A percentile compares a stretch with the other conserved stretches of the same genome.
These are phyloP conservation scores for Rhinoraja longicauda DNA, from an alignment of 2,797 vertebrate species.

Conservation along the genomic window DNA sequence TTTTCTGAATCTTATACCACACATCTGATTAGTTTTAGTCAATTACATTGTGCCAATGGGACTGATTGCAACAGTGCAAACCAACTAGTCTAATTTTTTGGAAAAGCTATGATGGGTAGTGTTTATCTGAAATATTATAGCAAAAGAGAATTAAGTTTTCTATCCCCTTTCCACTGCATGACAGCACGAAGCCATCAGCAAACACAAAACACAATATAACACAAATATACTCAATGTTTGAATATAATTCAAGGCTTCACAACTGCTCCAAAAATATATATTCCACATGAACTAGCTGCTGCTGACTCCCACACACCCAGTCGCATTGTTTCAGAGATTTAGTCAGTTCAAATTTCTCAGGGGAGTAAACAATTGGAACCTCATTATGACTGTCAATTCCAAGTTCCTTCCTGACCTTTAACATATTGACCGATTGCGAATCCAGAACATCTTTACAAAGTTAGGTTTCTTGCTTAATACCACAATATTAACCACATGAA, in stretches of 20 bases:
- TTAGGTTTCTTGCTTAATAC: not conserved
- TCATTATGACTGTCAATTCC: not conserved
- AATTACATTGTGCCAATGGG: not conserved
- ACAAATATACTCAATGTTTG: too few species aligned
- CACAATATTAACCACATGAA: not conserved
- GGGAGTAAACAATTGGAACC: slow-evolving; percentile 4
- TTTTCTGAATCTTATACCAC: not conserved
- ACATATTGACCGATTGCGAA: not conserved
- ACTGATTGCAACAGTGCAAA: not conserved
- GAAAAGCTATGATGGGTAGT: not conserved
- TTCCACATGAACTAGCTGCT: slow-evolving; percentile 7
- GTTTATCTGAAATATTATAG: slow-evolving; percentile 24
- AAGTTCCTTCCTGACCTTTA: not conserved
- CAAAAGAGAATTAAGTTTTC: not conserved
- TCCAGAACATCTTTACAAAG: not conserved
- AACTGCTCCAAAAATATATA: not conserved
- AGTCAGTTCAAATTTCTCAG: not conserved
- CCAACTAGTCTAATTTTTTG: not conserved
- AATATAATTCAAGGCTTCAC: slow-evolving; percentile 6
- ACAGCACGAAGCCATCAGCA: not conserved
- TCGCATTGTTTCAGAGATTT: not conserved
- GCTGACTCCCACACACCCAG: not conserved
- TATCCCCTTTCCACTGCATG: not conserved
- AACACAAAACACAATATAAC: too few species aligned
- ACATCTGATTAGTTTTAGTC: not conserved